These are phyloP conservation scores for Heliothis subflexa DNA, from an alignment of 1,140 invertebrate species.

Conservation along the genomic window DNA sequence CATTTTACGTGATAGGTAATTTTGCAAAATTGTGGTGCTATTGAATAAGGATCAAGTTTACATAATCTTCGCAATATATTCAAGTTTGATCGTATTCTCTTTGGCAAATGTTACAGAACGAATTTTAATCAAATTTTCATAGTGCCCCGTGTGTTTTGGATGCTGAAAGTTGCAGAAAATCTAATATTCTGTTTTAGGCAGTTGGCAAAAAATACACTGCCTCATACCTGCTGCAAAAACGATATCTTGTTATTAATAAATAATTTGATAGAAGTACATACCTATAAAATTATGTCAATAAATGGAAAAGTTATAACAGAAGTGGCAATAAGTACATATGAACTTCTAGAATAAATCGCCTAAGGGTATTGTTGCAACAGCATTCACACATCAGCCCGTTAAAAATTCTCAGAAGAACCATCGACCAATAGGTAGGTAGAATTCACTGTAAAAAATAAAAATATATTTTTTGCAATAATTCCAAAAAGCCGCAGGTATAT, in stretches of 20 bases:
- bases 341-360: no score
- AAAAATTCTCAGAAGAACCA: no score
- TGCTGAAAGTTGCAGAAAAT: not conserved
- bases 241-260: no score
- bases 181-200: slow-evolving; percentile 5
- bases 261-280: no score
- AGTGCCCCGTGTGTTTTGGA: not conserved
- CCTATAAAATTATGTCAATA: no score
- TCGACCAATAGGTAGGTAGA: no score
- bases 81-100: slow-evolving; percentile 10
- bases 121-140: slow-evolving; percentile 20
- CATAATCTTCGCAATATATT: not conserved
- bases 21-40: not conserved
- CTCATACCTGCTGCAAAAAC: no score
- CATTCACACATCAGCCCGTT: no score
- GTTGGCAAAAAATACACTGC: not conserved
- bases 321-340: no score
- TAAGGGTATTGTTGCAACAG: no score
- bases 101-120: slow-evolving; percentile 4
- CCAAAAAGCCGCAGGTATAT: slow-evolving; percentile 31
- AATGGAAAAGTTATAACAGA: no score
- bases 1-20: slow-evolving; percentile 7
- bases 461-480: slow-evolving; percentile 23
- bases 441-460: not conserved
- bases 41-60: not conserved